A percentile compares a stretch with the other conserved stretches of the same genome.
Conservation (phyloP, 2,888 invertebrate genomes). For the Apomyelois bistriatella region DNA sequence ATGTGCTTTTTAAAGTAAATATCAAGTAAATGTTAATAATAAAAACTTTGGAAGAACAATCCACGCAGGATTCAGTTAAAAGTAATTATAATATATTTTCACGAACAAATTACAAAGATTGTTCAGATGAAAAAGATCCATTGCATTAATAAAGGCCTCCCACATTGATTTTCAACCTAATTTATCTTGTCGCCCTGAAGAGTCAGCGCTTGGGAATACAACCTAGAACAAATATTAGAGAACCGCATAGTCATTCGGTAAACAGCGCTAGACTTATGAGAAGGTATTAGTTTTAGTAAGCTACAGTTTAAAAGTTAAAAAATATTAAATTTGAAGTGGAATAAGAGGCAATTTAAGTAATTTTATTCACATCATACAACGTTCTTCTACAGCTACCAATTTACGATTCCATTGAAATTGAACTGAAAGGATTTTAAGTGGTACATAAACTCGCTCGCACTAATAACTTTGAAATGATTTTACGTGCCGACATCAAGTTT, state of each 20-base stretch:
- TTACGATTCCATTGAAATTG: constrained; percentile 47
- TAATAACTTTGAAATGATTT: constrained; percentile 23
- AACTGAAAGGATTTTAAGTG: constrained; percentile 33
- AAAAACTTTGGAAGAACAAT: no score
- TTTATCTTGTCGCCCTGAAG: no score
- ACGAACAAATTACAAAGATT: no score
- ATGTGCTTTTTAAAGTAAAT: constrained; percentile 8
- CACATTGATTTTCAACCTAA: no score
- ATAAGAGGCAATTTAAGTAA: constrained; percentile 41
- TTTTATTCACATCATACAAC: constrained; percentile 36
- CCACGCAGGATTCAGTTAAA: no score
- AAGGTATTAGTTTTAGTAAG: not conserved
- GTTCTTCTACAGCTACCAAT: constrained; percentile 40
- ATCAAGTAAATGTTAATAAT: not conserved
- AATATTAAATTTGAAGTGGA: constrained; percentile 20
- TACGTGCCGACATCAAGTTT: constrained; percentile 17
- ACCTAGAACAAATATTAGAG: no score
- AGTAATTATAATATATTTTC: no score
- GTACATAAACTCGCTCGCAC: constrained; percentile 23
- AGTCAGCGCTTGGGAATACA: no score
- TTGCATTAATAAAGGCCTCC: no score
- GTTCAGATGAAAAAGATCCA: no score
- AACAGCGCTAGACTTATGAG: no score
- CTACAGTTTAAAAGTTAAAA: not conserved
- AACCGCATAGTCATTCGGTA: no score